A percentile compares a stretch with the other conserved stretches of the same genome.
Conservation (phyloP, 1,140 invertebrate species). For the Apis florea region DNA sequence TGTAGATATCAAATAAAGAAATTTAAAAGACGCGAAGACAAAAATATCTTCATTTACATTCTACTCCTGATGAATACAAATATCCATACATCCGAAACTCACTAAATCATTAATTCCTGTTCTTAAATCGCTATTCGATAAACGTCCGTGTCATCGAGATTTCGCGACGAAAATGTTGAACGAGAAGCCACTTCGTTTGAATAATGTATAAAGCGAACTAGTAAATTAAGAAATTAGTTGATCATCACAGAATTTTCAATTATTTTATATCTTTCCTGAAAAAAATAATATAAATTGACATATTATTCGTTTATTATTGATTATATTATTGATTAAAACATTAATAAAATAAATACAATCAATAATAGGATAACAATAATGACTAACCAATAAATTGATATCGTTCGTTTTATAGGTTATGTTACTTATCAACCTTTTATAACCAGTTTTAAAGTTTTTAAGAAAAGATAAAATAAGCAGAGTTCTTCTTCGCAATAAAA, state of each 20-base stretch:
- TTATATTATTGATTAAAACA: too few species aligned
- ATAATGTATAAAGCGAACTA: not conserved
- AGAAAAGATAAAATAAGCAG: not conserved
- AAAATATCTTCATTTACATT: too few species aligned
- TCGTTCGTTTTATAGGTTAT: too few species aligned
- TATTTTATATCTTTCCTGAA: not conserved
- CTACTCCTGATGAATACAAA: not conserved
- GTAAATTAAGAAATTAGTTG: conserved; percentile 7
- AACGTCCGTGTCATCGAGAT: not conserved
- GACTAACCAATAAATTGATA: too few species aligned
- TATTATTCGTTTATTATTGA: too few species aligned
- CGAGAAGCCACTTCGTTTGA: not conserved
- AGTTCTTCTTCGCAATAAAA: not conserved
- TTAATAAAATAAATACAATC: too few species aligned
- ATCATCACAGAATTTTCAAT: not conserved
- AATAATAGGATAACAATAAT: too few species aligned
- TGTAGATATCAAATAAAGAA: too few species aligned
- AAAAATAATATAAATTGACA: not conserved
- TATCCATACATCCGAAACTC: not conserved
- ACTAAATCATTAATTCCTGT: not conserved
- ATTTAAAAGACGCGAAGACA: too few species aligned
- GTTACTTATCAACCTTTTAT: too few species aligned
- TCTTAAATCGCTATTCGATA: not conserved
- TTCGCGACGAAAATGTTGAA: conserved; percentile 7
- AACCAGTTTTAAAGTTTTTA: too few species aligned